phyloP scores from a whole-genome alignment of 2,888 invertebrate species.

The Neelides folsomi region DNA sequence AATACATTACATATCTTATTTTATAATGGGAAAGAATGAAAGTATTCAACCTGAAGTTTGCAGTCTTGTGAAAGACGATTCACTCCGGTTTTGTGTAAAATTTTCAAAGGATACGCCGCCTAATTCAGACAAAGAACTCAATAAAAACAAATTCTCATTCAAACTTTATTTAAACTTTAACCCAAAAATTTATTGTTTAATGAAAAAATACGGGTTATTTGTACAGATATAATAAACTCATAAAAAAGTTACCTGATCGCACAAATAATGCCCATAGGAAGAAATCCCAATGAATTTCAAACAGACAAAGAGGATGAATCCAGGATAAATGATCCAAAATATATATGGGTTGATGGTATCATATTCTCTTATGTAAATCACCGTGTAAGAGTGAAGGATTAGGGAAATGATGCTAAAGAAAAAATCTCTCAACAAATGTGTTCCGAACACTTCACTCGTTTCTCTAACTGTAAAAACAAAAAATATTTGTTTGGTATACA shows the following conservation, averaged over 20 bases:
- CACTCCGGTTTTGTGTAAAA: constrained; percentile 16
- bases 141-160: neutral
- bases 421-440: constrained; percentile 23
- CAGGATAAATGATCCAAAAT: constrained; percentile 15
- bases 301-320: constrained; percentile 16
- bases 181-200: too few relatives aligned
- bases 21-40: neutral
- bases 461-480: constrained; percentile 1
- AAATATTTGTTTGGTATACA: too few relatives aligned
- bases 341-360: neutral
- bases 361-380: neutral
- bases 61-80: constrained; percentile 10
- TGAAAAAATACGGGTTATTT: too few relatives aligned
- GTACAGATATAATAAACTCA: too few relatives aligned
- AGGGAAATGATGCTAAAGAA: constrained; percentile 16
- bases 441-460: constrained; percentile 24
- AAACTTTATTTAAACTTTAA: too few relatives aligned
- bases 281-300: constrained; percentile 15
- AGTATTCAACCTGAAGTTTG: constrained; percentile 12
- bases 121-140: constrained; percentile 5
- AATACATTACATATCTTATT: too few relatives aligned
- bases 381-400: constrained; percentile 21
- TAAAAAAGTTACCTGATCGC: constrained; percentile 11
- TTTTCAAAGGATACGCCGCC: constrained; percentile 9
- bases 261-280: constrained; percentile 16